Evolutionary conservation across 2,797 vertebrate species (phyloP), one percentile per base, ranked within the genome.

Genomic region (Eulemur mongoz): DNA sequence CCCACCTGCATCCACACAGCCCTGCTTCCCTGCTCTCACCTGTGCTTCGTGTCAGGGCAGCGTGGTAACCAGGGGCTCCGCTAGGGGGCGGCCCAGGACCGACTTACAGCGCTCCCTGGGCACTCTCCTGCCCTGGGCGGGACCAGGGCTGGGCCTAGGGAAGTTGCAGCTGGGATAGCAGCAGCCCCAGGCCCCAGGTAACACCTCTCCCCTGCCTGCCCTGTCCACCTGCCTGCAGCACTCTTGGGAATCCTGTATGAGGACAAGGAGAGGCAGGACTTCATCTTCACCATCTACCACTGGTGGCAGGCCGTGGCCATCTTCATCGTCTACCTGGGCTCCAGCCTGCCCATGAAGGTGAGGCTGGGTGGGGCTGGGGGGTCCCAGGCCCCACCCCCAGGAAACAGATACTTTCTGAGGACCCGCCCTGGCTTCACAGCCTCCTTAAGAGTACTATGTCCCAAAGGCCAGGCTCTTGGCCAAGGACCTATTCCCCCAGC

Each of bases 271-370:
- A 99, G 99, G 1, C 99, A 99, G 91, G 99, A 99, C 98, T 99
- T 99, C 88, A 98, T 99, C 94, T 99, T 99, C 98, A 99, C 99
- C 97, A 99, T 99, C 98, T 99, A 99, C 94, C 99, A 99, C 98
- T 99, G 99, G 99, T 99, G 99, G 98, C 99, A 99, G 98, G 99
- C 99, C 4, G 96, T 99, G 84, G 99, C 99, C 76, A 99, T 99
- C 98, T 99, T 99, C 75, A 96, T 98, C 0, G 99, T 99, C 57
- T 99, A 99, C 98, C 98, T 99, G 48, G 99, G 99, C 99, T 99
- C 99, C 0, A 80, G 98, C 17, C 83, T 99, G 67, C 99, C 99
- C 30, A 99, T 99, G 99, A 99, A 99, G 99, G 99, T 99, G 95
- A 98, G 96, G 0, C 0, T 0, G 13, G 11, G 25, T 0, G 0